phyloP scores from a whole-genome alignment of 2,113 vertebrate species.

The Marmota monax region DNA sequence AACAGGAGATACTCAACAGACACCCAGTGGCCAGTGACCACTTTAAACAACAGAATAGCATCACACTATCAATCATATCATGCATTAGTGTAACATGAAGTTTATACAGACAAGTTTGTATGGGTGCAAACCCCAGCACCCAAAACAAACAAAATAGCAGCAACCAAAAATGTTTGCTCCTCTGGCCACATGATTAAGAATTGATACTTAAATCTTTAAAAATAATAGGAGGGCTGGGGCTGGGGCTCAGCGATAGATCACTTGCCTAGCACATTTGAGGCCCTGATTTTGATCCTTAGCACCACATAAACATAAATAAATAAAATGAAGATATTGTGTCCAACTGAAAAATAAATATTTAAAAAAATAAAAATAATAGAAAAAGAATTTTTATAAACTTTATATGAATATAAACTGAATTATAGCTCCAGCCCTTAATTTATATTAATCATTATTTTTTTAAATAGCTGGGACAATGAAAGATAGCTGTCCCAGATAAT shows the following conservation, averaged over 20 bases:
- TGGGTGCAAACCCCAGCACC: not conserved
- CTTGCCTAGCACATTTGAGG: no score
- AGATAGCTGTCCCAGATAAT: slow-evolving; percentile 2
- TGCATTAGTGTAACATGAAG: fast-evolving
- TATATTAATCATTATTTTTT: not conserved
- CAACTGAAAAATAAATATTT: no score
- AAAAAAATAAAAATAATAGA: not conserved
- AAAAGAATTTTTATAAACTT: not conserved
- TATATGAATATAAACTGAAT: no score
- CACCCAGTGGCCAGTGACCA: not conserved
- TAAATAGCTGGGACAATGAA: not conserved
- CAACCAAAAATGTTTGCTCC: not conserved
- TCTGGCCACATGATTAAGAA: not conserved
- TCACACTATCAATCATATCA: fast-evolving
- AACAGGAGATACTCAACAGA: not conserved
- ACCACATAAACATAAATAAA: no score
- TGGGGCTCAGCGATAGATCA: no score
- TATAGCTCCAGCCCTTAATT: no score
- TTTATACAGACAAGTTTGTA: not conserved
- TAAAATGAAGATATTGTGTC: no score
- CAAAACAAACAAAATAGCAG: not conserved
- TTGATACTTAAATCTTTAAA: slow-evolving; percentile 9
- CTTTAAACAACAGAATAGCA: not conserved
- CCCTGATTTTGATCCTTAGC: no score
- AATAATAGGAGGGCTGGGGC: not conserved